Base-by-base conservation (phyloP, 2,113 vertebrate species). In the Herpailurus yagouaroundi region DNA sequence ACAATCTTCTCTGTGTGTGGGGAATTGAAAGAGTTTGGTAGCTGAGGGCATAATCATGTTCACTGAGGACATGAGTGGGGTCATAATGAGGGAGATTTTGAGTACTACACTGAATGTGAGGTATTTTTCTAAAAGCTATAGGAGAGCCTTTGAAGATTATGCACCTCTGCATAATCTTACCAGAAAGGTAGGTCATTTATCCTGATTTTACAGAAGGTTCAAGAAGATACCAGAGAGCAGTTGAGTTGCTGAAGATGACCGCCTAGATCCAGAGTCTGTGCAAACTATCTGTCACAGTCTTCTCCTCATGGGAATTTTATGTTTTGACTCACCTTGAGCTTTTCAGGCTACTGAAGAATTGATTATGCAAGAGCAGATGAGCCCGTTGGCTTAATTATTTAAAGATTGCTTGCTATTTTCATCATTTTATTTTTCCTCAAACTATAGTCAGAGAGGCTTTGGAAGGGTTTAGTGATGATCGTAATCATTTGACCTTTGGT, bases 351-450 rank as follows among this genome's bases (percentile, higher is more conserved):
- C 57, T 31, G 13, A 96, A 79, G 41, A 97, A 96, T 91, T 87
- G 86, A 83, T 95, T 95, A 83, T 89, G 7, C 68, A 87, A 84
- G 52, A 71, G 12, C 60, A 29, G 76, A 88, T 90, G 81, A 95
- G 86, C 63, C 94, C 16, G 50, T 94, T 52, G 71, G 41, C 48
- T 86, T 95, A 91, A 89, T 95, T 92, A 90, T 81, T 97, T 97
- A 86, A 95, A 36, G 7, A 25, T 25, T 68, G 33, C 25, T 90
- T 84, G 36, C 29, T 86, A 52, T 77, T 97, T 96, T 96, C 77
- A 94, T 84, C 36, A n/a, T 77, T 94, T 77, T 33, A 19, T 77
- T 71, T 45, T 60, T 41, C 69, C 12, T 77, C 23, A 69, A 16
- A n/a, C 50, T 76, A 14, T 68, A 76, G 74, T 88, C 6, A 82